These are phyloP conservation scores for Hydrolagus colliei DNA, from an alignment of 2,797 vertebrate species.

Conservation along the genomic window DNA sequence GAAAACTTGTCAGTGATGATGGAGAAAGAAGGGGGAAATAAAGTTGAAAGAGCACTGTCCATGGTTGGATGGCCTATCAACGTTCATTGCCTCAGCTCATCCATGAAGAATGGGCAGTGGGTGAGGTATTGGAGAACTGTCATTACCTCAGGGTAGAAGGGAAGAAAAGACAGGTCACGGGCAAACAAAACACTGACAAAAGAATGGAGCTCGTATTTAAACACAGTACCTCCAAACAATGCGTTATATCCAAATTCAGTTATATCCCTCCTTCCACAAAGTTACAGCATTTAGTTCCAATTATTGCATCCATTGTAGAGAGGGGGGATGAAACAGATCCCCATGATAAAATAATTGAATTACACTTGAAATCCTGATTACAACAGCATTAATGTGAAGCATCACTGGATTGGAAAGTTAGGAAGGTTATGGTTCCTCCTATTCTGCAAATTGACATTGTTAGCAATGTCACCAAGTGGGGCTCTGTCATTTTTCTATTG, in stretches of 20 bases:
- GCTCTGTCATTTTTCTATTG: neutral
- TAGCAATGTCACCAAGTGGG: neutral
- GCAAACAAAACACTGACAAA: neutral
- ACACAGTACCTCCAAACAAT: neutral
- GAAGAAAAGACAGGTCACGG: no score
- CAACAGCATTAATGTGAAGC: neutral
- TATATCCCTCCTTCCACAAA: neutral
- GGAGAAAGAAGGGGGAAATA: no score
- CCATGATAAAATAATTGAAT: neutral
- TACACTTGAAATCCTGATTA: neutral
- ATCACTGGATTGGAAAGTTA: neutral
- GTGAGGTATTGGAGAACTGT: no score
- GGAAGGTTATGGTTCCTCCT: no score
- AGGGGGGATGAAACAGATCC: neutral
- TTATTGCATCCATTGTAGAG: neutral
- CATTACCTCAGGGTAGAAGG: no score
- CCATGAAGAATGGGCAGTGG: no score
- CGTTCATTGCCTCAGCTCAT: no score
- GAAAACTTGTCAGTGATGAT: no score
- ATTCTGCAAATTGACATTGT: neutral
- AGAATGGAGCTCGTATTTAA: neutral
- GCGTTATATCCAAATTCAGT: neutral
- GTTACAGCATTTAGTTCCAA: neutral
- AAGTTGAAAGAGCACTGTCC: no score
- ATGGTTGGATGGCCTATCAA: no score